A percentile compares a stretch with the other conserved stretches of the same genome.
These are phyloP conservation scores for Suricata suricatta DNA, from an alignment of 2,113 vertebrate genomes.

Conservation along the genomic window DNA sequence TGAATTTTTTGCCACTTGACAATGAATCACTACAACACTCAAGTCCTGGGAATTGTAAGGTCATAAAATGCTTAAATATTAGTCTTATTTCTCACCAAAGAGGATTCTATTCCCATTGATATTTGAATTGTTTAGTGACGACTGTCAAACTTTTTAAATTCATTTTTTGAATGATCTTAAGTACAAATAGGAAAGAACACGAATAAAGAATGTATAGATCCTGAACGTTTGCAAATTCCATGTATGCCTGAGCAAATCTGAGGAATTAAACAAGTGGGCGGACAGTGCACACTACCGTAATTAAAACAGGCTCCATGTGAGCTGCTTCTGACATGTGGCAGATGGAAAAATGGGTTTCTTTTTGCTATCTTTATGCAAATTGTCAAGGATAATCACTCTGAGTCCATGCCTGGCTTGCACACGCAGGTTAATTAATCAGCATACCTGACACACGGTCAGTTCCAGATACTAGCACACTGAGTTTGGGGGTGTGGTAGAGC, in stretches of 20 bases:
- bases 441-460: conserved; percentile 14
- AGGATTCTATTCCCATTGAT: conserved; percentile 1
- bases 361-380: not conserved
- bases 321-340: not conserved
- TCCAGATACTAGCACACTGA: conserved; percentile 60
- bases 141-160: conserved; percentile 43
- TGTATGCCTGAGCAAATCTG: conserved; percentile 62
- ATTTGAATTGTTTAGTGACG: conserved; percentile 32
- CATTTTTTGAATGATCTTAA: conserved; percentile 37
- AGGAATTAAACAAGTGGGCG: not conserved
- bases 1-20: conserved; percentile 27
- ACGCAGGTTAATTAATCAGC: conserved; percentile 61
- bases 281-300: not conserved
- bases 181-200: conserved; percentile 35
- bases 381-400: conserved; percentile 57
- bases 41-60: conserved; percentile 21
- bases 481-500: not conserved
- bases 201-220: not conserved
- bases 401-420: conserved; percentile 61
- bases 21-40: not conserved
- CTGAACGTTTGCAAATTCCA: not conserved
- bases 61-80: conserved; percentile 46
- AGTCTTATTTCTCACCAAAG: not conserved
- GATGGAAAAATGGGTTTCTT: not conserved
- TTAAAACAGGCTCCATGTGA: not conserved